A percentile compares a stretch with the other conserved stretches of the same genome.
phyloP scores from a whole-genome alignment of 2,113 vertebrate genomes.

The Cacatua alba region DNA sequence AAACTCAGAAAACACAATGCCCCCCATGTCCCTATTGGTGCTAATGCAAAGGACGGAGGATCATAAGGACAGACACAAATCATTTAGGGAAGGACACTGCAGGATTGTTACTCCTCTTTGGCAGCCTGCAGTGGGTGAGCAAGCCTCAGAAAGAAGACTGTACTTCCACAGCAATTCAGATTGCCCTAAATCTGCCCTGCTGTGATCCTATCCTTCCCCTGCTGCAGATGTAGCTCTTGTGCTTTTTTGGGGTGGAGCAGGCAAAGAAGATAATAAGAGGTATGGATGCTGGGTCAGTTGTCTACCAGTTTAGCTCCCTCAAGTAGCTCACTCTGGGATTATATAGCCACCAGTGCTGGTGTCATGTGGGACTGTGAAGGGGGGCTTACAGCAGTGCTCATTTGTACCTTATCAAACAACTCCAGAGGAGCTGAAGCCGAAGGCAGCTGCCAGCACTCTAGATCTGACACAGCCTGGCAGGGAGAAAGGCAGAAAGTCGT shows the following conservation, averaged over 20 bases:
- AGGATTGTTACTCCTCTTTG: not conserved
- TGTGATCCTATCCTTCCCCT: not conserved
- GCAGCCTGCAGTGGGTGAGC: not conserved
- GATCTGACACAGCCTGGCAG: not conserved
- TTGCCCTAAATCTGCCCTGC: not conserved
- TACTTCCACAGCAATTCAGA: not conserved
- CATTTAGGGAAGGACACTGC: not conserved
- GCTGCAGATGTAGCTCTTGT: not conserved
- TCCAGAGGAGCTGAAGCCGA: not conserved
- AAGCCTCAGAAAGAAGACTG: not conserved
- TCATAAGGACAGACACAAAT: not conserved
- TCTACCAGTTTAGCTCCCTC: not conserved
- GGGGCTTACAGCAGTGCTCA: rapidly evolving
- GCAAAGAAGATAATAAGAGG: not conserved
- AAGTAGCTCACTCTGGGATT: not conserved
- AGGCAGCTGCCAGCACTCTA: not conserved
- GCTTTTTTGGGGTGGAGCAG: not conserved
- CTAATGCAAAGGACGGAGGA: not conserved
- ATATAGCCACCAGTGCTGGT: not conserved
- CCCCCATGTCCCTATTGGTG: not conserved
- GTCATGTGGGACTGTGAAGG: rapidly evolving
- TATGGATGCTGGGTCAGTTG: not conserved
- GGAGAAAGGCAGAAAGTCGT: not conserved
- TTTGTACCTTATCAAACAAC: not conserved
- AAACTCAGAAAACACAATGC: not conserved